These are phyloP conservation scores for Pomatorhinus ruficollis DNA, from an alignment of 2,113 vertebrate genomes.

Conservation along the genomic window DNA sequence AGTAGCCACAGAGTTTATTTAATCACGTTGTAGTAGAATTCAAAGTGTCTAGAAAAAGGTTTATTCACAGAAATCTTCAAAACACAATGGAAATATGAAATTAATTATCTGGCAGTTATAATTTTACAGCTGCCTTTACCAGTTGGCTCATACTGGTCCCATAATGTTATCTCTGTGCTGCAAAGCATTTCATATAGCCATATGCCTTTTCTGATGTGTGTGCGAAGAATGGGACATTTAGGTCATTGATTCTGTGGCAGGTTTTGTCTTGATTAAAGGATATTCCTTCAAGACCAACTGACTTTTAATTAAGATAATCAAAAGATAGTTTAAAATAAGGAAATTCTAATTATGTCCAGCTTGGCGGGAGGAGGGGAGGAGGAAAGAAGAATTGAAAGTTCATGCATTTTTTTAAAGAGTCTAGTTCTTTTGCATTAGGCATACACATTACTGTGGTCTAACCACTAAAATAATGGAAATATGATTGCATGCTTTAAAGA, in stretches of 20 bases:
- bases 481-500: not conserved
- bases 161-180: not conserved
- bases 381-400: not conserved
- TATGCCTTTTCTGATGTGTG: not conserved
- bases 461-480: not conserved
- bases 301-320: not conserved
- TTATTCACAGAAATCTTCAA: not conserved
- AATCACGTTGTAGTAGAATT: not conserved
- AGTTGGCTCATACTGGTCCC: not conserved
- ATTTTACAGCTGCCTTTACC: not conserved
- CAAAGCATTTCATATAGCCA: not conserved
- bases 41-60: not conserved
- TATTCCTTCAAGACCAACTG: not conserved
- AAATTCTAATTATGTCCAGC: not conserved
- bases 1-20: not conserved
- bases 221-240: not conserved
- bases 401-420: not conserved
- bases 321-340: not conserved
- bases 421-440: not conserved
- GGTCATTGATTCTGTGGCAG: not conserved
- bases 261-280: not conserved
- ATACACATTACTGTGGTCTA: not conserved
- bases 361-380: rapidly evolving
- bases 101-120: not conserved
- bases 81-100: not conserved